A percentile compares a stretch with the other conserved stretches of the same genome.
These are phyloP conservation scores for Thomomys bottae DNA, from an alignment of 2,113 vertebrate genomes.

Conservation along the genomic window DNA sequence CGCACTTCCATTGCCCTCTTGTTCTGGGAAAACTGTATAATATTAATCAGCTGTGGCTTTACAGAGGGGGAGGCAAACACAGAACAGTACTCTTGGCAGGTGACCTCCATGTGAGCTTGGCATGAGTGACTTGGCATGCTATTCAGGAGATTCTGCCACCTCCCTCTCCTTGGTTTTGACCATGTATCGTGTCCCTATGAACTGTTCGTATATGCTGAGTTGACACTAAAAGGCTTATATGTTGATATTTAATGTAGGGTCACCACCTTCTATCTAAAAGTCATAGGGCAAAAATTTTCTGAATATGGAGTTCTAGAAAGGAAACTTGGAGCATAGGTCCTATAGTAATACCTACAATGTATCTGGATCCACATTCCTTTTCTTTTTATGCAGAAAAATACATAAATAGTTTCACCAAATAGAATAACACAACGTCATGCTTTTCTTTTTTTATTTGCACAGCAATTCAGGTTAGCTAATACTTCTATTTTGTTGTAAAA, in stretches of 20 bases:
- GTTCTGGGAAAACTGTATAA: slow-evolving; percentile 82
- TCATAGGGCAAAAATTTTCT: not conserved
- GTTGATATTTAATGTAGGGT: not conserved
- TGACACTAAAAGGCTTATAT: not conserved
- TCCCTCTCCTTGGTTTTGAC: too few relatives aligned
- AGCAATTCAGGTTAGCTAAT: not conserved
- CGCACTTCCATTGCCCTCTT: slow-evolving; percentile 79
- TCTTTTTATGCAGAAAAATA: slow-evolving; percentile 1
- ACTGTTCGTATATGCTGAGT: not conserved
- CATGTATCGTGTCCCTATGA: not conserved
- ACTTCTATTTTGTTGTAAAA: not conserved
- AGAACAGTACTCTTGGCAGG: not conserved
- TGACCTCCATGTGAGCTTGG: not conserved
- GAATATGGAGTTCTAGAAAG: not conserved
- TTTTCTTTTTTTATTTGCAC: too few relatives aligned
- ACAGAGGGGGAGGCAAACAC: not conserved
- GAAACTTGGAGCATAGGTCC: not conserved
- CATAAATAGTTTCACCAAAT: not conserved
- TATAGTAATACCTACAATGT: not conserved
- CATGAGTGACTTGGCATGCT: not conserved
- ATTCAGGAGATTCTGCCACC: not conserved
- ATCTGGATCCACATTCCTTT: not conserved
- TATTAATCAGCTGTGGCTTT: slow-evolving; percentile 81
- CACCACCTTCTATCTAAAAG: slow-evolving; percentile 8
- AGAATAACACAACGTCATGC: not conserved